A percentile compares a stretch with the other conserved stretches of the same genome.
phyloP scores from a whole-genome alignment of 1,140 invertebrate genomes.

The Saccostrea echinata region DNA sequence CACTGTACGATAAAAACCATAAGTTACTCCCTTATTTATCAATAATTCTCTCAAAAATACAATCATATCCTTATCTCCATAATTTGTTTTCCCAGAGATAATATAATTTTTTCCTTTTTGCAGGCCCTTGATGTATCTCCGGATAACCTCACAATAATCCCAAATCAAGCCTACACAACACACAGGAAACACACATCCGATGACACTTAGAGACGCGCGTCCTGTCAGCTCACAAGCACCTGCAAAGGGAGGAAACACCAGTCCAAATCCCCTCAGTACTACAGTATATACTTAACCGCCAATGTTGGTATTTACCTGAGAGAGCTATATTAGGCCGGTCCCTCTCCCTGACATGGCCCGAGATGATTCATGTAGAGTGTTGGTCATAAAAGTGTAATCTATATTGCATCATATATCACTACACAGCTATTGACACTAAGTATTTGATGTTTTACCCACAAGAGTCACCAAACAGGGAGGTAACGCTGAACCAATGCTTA shows the following conservation, averaged over 20 bases:
- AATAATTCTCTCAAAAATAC: slow-evolving; percentile 3
- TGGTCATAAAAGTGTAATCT: slow-evolving; percentile 37
- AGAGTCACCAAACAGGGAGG: slow-evolving; percentile 10
- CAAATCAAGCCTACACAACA: slow-evolving; percentile 38
- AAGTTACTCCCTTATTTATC: slow-evolving; percentile 15
- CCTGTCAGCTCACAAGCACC: slow-evolving; percentile 34
- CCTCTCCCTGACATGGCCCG: slow-evolving; percentile 19
- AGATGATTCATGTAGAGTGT: slow-evolving; percentile 20
- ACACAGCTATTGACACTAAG: slow-evolving; percentile 31
- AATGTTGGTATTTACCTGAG: neutral
- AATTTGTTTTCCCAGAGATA: neutral
- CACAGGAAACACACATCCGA: slow-evolving; percentile 34
- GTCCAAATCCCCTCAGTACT: neutral
- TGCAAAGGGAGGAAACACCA: slow-evolving; percentile 30
- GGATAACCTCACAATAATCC: slow-evolving; percentile 36
- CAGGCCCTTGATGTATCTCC: slow-evolving; percentile 9
- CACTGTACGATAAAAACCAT: neutral
- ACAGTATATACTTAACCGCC: neutral
- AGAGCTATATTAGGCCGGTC: neutral
- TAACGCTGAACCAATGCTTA: neutral
- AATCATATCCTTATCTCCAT: neutral
- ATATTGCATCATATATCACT: slow-evolving; percentile 39
- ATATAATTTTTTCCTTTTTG: slow-evolving; percentile 15
- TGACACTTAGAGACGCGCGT: slow-evolving; percentile 23
- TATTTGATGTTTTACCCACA: neutral